Conservation (phyloP, 2,113 vertebrate genomes). For the Sinocyclocheilus anophthalmus region DNA sequence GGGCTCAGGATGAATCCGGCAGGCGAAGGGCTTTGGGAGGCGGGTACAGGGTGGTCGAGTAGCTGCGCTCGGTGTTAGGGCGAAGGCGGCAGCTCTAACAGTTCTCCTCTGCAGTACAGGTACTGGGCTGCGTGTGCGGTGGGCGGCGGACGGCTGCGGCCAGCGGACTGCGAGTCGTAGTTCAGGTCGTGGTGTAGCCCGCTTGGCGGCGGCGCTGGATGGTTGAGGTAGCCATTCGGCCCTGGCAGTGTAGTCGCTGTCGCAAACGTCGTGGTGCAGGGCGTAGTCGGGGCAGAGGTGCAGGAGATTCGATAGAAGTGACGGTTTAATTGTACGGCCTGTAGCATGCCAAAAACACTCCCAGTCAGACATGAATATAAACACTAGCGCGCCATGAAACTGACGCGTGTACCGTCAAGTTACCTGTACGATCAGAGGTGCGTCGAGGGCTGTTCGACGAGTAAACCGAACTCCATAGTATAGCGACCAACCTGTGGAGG, state of each 20-base stretch:
- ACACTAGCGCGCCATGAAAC: not conserved
- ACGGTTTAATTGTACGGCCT: constrained; percentile 92
- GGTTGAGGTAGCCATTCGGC: constrained; percentile 77
- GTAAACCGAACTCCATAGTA: constrained; percentile 94
- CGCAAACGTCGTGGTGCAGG: constrained; percentile 98
- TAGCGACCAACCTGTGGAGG: constrained; percentile 97
- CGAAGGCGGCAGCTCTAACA: constrained; percentile 95
- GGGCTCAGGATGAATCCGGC: too few relatives aligned
- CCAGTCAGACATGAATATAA: not conserved
- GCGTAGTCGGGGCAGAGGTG: constrained; percentile 95
- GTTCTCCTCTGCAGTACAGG: constrained; percentile 96
- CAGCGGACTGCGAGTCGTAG: constrained; percentile 96
- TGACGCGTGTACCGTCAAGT: not conserved
- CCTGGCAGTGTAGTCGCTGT: constrained; percentile 96
- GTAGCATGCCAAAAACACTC: constrained; percentile 78
- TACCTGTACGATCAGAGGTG: constrained; percentile 99
- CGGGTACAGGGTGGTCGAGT: constrained; percentile 94
- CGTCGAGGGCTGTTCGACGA: constrained; percentile 98
- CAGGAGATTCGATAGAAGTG: too few relatives aligned
- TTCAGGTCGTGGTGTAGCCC: constrained; percentile 95
- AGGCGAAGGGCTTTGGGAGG: too few relatives aligned
- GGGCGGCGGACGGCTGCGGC: constrained; percentile 90
- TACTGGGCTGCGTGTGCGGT: constrained; percentile 97
- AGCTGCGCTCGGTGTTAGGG: constrained; percentile 95
- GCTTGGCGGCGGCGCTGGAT: constrained; percentile 72